These are phyloP conservation scores for Daboia siamensis DNA, from an alignment of 2,113 vertebrate species.

Conservation along the genomic window DNA sequence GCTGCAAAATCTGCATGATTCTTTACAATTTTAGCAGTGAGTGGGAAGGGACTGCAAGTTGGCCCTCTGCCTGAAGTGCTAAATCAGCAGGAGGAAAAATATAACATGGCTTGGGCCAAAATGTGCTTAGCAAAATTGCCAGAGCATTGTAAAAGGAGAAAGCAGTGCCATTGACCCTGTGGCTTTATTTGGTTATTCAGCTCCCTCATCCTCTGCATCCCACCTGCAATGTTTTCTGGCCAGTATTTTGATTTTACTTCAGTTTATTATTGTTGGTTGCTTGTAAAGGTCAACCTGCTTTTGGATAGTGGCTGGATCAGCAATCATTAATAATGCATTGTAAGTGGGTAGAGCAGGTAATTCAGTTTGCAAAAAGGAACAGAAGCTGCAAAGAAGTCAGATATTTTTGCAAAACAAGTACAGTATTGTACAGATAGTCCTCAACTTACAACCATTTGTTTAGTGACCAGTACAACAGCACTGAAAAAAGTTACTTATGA, in stretches of 20 bases:
- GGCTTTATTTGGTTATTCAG: neutral
- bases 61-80: neutral
- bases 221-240: neutral
- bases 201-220: neutral
- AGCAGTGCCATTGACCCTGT: neutral
- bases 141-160: neutral
- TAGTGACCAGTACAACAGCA: neutral
- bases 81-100: neutral
- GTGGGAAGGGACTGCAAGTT: neutral
- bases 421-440: neutral
- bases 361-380: neutral
- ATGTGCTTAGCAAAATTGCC: conserved; percentile 9
- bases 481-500: neutral
- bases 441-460: neutral
- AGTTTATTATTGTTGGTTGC: neutral
- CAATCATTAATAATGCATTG: neutral
- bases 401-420: neutral
- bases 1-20: neutral
- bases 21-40: neutral
- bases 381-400: neutral
- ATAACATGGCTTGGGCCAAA: neutral
- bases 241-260: neutral
- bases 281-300: neutral
- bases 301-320: neutral
- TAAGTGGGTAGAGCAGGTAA: neutral